Evolutionary conservation across 2,888 invertebrate species (phyloP).

Genomic region (Aplocera efformata): DNA sequence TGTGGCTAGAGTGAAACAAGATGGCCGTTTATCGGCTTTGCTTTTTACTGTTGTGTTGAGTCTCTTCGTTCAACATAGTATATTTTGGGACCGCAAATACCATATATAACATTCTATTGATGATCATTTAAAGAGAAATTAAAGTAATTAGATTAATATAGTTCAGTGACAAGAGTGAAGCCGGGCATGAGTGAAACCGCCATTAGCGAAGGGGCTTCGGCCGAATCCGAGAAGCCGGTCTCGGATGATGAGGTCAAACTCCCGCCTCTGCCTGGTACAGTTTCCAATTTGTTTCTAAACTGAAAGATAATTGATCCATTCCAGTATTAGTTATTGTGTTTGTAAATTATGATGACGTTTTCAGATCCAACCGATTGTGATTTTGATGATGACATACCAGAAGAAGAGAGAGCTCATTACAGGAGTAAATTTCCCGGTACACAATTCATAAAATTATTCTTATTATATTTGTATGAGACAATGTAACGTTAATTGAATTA

Average conservation of each 20-base stretch:
- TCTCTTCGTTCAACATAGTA: neutral
- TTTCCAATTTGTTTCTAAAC: neutral
- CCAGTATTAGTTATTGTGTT: neutral
- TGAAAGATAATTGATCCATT: neutral
- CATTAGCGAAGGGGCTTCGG: slow-evolving; percentile 45
- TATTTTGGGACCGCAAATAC: too few species aligned
- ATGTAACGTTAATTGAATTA: too few species aligned
- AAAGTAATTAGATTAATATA: slow-evolving; percentile 4
- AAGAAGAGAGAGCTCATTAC: slow-evolving; percentile 77
- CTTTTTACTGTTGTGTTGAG: neutral
- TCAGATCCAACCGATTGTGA: slow-evolving; percentile 66
- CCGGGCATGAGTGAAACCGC: slow-evolving; percentile 54
- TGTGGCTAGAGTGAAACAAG: slow-evolving; percentile 30
- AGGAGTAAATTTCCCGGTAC: slow-evolving; percentile 70
- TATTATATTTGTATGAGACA: too few species aligned
- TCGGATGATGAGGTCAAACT: slow-evolving; percentile 50
- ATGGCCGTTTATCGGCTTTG: slow-evolving; percentile 21
- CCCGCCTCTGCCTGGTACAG: slow-evolving; percentile 69
- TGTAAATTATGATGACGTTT: slow-evolving; percentile 24
- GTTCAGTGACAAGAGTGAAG: neutral
- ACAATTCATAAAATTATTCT: too few species aligned
- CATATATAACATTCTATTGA: too few species aligned
- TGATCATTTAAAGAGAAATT: neutral
- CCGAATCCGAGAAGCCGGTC: slow-evolving; percentile 65
- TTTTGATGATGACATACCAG: slow-evolving; percentile 76